Conservation (phyloP, 2,888 invertebrate species). For the Dasypogon diadema region DNA sequence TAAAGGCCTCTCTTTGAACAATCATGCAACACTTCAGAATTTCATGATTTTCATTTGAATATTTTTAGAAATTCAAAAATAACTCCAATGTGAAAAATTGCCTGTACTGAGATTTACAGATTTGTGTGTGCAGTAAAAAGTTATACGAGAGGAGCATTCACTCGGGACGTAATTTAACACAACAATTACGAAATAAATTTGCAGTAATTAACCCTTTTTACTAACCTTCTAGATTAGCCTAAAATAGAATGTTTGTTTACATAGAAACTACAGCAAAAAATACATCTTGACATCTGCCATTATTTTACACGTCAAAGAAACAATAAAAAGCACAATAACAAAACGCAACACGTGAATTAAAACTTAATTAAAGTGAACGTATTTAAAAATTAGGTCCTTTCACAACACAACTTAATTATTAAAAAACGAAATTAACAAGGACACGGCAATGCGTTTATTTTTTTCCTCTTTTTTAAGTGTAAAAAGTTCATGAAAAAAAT, state of each 20-base stretch:
- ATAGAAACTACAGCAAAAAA: slow-evolving; percentile 1
- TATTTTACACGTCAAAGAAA: not conserved
- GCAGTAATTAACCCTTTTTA: not conserved
- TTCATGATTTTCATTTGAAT: slow-evolving; percentile 51
- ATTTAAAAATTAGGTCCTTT: slow-evolving; percentile 6
- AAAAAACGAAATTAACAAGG: slow-evolving; percentile 13
- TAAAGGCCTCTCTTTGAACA: not conserved
- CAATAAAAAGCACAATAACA: slow-evolving; percentile 3
- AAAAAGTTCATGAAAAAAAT: slow-evolving; percentile 9
- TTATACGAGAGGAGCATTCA: not conserved
- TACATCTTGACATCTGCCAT: slow-evolving; percentile 32
- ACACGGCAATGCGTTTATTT: not conserved
- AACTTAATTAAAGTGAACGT: slow-evolving; percentile 11
- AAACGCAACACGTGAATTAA: slow-evolving; percentile 7
- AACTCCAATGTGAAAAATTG: slow-evolving; percentile 38
- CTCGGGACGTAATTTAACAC: slow-evolving; percentile 10
- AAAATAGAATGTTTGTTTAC: slow-evolving; percentile 27
- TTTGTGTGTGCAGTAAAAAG: not conserved
- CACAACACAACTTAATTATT: slow-evolving; percentile 30
- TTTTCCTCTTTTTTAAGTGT: slow-evolving; percentile 8
- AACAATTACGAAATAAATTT: slow-evolving; percentile 25
- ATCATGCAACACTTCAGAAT: slow-evolving; percentile 35
- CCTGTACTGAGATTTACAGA: slow-evolving; percentile 4
- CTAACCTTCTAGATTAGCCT: slow-evolving; percentile 19
- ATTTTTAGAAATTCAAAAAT: slow-evolving; percentile 57